These are phyloP conservation scores for Lethenteron camtschaticum DNA, from an alignment of 2,113 vertebrate genomes.

Conservation along the genomic window DNA sequence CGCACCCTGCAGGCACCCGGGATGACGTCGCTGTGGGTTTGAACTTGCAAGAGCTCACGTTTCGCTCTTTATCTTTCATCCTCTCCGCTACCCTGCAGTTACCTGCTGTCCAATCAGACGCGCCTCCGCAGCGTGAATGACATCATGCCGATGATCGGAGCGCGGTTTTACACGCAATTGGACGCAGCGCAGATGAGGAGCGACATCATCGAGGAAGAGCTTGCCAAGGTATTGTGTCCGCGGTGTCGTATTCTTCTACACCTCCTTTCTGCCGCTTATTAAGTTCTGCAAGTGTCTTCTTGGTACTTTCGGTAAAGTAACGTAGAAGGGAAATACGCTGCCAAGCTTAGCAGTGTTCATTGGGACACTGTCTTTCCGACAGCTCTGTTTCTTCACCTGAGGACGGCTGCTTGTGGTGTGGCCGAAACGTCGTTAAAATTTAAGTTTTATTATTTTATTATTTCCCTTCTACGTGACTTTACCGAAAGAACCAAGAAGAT, in stretches of 20 bases:
- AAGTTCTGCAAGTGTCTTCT: too few relatives aligned
- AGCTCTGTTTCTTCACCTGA: neutral
- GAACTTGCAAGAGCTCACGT: too few relatives aligned
- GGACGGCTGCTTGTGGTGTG: neutral
- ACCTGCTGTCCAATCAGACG: conserved; percentile 88
- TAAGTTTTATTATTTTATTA: too few relatives aligned
- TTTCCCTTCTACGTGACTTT: too few relatives aligned
- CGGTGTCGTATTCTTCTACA: neutral
- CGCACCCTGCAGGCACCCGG: too few relatives aligned
- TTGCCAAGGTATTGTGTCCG: conserved; percentile 54
- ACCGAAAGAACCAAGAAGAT: too few relatives aligned
- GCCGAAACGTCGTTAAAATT: too few relatives aligned
- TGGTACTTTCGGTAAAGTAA: too few relatives aligned
- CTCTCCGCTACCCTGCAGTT: conserved; percentile 25
- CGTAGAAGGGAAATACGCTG: neutral
- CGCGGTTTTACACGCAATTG: conserved; percentile 89
- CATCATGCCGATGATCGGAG: conserved; percentile 99
- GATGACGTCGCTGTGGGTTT: too few relatives aligned
- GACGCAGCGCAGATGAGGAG: conserved; percentile 97
- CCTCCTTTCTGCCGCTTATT: neutral
- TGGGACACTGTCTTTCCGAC: neutral
- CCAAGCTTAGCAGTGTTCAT: neutral
- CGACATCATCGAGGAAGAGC: conserved; percentile 91
- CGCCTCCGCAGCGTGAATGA: conserved; percentile 92
- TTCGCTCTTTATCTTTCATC: too few relatives aligned